A percentile compares a stretch with the other conserved stretches of the same genome.
These are phyloP conservation scores for Cremastinae sp. DNA, from an alignment of 2,888 invertebrate species.

Conservation along the genomic window DNA sequence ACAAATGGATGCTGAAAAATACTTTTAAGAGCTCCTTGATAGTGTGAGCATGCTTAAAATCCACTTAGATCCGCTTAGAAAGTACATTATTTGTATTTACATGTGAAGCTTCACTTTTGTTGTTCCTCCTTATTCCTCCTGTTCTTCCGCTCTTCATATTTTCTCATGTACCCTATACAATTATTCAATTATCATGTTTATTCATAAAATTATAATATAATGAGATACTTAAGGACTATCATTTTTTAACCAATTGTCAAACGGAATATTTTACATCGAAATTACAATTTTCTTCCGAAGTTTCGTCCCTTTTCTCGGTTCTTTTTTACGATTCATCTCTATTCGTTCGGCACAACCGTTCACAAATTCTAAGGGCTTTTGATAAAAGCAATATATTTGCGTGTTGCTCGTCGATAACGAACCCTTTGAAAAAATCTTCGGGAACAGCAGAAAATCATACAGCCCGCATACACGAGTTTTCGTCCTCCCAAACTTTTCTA, in stretches of 20 bases:
- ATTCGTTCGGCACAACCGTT: slow-evolving; percentile 19
- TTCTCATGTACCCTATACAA: slow-evolving; percentile 75
- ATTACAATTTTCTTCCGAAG: slow-evolving; percentile 71
- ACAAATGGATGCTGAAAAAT: slow-evolving; percentile 64
- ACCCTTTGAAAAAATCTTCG: slow-evolving; percentile 29
- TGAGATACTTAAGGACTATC: slow-evolving; percentile 75
- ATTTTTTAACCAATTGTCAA: slow-evolving; percentile 73
- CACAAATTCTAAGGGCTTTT: slow-evolving; percentile 25
- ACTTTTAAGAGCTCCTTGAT: slow-evolving; percentile 76
- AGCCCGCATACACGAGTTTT: slow-evolving; percentile 37
- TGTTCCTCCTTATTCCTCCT: slow-evolving; percentile 41
- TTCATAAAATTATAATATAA: slow-evolving; percentile 78
- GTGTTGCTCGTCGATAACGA: background rate
- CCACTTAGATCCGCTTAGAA: slow-evolving; percentile 68
- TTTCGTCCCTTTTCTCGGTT: slow-evolving; percentile 53
- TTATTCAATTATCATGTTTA: slow-evolving; percentile 77
- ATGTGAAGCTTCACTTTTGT: slow-evolving; percentile 72
- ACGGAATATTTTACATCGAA: slow-evolving; percentile 79
- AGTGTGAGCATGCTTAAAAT: slow-evolving; percentile 73
- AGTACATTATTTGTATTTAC: slow-evolving; percentile 62
- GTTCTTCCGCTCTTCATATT: slow-evolving; percentile 60
- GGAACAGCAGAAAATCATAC: slow-evolving; percentile 17
- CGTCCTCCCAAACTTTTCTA: slow-evolving; percentile 33
- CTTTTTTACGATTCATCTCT: slow-evolving; percentile 33
- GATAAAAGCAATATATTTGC: background rate